These are phyloP conservation scores for Protonibea diacanthus DNA, from an alignment of 2,797 vertebrate genomes.

Conservation along the genomic window DNA sequence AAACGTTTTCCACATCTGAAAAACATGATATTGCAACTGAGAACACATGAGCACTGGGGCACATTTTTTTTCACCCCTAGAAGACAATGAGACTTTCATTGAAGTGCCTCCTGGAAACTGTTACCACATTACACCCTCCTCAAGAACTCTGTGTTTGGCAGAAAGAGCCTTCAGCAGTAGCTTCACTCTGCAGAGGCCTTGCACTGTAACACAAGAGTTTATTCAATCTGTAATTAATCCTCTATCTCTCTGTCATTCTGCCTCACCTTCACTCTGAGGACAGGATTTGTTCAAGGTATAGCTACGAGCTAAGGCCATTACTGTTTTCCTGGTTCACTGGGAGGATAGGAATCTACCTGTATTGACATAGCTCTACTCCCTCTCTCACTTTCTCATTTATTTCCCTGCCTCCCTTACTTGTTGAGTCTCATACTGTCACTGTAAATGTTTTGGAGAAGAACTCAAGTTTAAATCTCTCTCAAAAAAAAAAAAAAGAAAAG, in stretches of 20 bases:
- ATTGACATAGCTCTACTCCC: conserved; percentile 67
- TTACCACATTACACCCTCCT: conserved; percentile 61
- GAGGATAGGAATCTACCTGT: conserved; percentile 88
- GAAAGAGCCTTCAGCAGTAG: conserved; percentile 82
- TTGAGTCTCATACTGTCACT: conserved; percentile 24
- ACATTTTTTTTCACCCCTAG: conserved; percentile 32
- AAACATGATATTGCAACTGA: conserved; percentile 58
- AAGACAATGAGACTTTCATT: conserved; percentile 68
- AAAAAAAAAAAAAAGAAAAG: neutral
- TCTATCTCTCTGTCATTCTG: conserved; percentile 78
- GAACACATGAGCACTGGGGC: conserved; percentile 26
- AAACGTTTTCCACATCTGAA: conserved; percentile 3
- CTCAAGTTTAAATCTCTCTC: conserved; percentile 7
- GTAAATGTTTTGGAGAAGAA: conserved; percentile 35
- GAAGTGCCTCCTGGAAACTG: conserved; percentile 50
- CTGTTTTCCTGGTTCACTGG: conserved; percentile 88
- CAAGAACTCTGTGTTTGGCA: conserved; percentile 54
- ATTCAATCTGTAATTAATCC: conserved; percentile 83
- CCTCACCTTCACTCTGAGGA: conserved; percentile 73
- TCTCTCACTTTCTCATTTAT: conserved; percentile 33
- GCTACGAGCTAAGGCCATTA: conserved; percentile 77
- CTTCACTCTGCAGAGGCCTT: conserved; percentile 84
- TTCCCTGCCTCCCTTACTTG: conserved; percentile 33
- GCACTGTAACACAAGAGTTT: conserved; percentile 84
- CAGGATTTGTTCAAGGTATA: conserved; percentile 76